Base-by-base conservation (phyloP, 2,888 invertebrate species). In the Acronicta aceris region DNA sequence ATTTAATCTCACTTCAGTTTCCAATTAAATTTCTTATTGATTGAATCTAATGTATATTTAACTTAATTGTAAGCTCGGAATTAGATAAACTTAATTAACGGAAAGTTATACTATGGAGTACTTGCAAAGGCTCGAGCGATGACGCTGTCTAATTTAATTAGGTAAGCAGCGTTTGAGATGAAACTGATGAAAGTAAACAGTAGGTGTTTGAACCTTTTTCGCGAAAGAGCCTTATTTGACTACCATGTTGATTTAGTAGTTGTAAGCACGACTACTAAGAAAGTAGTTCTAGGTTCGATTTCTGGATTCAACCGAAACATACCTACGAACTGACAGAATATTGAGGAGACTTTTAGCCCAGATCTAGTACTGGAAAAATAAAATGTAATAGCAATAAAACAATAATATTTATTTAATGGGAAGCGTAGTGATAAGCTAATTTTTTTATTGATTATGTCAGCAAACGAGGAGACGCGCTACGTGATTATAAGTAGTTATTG, bases 1-100 rank as follows among this genome's bases (percentile, higher is more conserved):
- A 72, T 65, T 71, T 61, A 72, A 66, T 72, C 58, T 47, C 15
- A 52, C 61, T 50, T 63, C 50, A 46, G 45, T 54, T 76, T 52
- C 56, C 56, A 59, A 73, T 76, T 51, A 62, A 72, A 65, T 42
- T 53, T 49, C 38, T 65, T 49, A 38, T 54, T 59, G 55, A 76
- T 76, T 69, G 50, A 59, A 61, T 57, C 30, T 63, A 59, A 65
- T 55, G 62, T 69, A 52, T 65, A 69, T 69, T 69, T 63, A 74
- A 69, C 60, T 76, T 58, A 54, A 61, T 68, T 59, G 36, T n/a
- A 21, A 13, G 21, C 42, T 57, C 13, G 1, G 21, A 52, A 59
- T 58, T 55, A 59, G 45, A 49, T 51, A 66, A 59, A 65, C 49
- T 59, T 71, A 62, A 70, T 71, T 43, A 65, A 43, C 10, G 48